A percentile compares a stretch with the other conserved stretches of the same genome.
Conservation (phyloP, 2,888 invertebrate species). For the Heteromyza rotundicornis region DNA sequence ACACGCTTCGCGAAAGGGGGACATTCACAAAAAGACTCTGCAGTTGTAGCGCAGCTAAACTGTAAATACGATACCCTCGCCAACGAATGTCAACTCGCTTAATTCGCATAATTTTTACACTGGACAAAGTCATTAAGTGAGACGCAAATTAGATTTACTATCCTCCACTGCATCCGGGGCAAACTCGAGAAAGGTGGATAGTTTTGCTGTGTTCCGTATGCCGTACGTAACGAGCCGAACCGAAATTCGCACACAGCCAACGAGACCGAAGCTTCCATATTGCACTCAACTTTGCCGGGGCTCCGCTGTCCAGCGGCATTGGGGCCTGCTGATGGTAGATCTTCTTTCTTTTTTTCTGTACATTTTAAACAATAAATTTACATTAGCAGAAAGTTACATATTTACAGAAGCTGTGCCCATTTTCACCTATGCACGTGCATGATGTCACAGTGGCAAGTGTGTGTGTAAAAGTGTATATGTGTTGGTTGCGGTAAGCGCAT, state of each 20-base stretch:
- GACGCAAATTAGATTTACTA: constrained; percentile 61
- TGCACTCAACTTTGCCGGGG: too few species aligned
- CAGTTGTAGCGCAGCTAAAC: constrained; percentile 43
- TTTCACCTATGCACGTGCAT: constrained; percentile 30
- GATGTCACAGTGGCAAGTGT: too few species aligned
- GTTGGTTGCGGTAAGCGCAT: constrained; percentile 41
- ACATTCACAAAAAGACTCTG: constrained; percentile 28
- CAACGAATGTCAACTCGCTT: constrained; percentile 41
- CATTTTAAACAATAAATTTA: constrained; percentile 57
- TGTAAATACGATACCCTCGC: constrained; percentile 32
- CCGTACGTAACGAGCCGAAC: too few species aligned
- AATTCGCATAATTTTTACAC: constrained; percentile 39
- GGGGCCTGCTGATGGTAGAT: too few species aligned
- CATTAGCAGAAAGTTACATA: constrained; percentile 56
- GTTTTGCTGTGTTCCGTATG: background rate
- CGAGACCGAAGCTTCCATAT: background rate
- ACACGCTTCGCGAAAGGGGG: constrained; percentile 48
- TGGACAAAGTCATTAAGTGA: constrained; percentile 59
- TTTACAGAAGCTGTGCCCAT: constrained; percentile 49
- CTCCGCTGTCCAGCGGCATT: too few species aligned
- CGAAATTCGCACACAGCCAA: background rate
- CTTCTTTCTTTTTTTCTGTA: constrained; percentile 19
- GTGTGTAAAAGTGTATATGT: constrained; percentile 18
- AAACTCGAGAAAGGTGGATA: constrained; percentile 27
- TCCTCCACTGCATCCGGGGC: constrained; percentile 48